Percentiles rank a stretch among this genome's conserved stretches.
Evolutionary conservation across 1,140 invertebrate species (phyloP).

Genomic region (Aphelenchoides fujianensis): DNA sequence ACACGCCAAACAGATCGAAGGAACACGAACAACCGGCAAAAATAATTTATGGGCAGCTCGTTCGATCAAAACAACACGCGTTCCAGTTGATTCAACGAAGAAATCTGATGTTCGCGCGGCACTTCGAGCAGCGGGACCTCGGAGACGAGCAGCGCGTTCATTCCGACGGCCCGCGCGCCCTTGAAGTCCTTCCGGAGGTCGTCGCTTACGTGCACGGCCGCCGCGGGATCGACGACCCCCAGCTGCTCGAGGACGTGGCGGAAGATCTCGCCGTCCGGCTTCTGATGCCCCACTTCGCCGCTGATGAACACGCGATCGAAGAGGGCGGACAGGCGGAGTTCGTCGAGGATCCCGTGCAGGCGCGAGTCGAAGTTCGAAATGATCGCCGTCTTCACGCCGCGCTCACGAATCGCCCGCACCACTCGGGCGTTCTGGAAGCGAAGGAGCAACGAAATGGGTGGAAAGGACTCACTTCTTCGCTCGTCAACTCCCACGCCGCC

Average conservation of each 20-base stretch:
- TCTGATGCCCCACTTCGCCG: slow-evolving; percentile 32
- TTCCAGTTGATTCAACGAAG: background rate
- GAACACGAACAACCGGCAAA: too few species aligned
- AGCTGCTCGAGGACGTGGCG: slow-evolving; percentile 23
- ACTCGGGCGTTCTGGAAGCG: slow-evolving; percentile 17
- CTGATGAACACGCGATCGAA: slow-evolving; percentile 26
- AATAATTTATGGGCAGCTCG: too few species aligned
- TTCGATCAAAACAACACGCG: background rate
- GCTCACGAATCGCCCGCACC: background rate
- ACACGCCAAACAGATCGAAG: too few species aligned
- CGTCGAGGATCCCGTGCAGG: slow-evolving; percentile 20
- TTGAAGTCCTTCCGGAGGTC: slow-evolving; percentile 28
- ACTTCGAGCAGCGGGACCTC: background rate
- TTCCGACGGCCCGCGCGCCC: slow-evolving; percentile 13
- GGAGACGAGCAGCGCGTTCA: background rate
- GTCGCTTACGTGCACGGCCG: slow-evolving; percentile 29
- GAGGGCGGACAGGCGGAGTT: slow-evolving; percentile 10
- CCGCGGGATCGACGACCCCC: background rate
- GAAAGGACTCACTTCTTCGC: slow-evolving; percentile 22
- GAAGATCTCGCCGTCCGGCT: slow-evolving; percentile 29
- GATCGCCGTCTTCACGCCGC: slow-evolving; percentile 18
- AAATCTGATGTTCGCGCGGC: background rate
- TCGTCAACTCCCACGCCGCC: slow-evolving; percentile 28
- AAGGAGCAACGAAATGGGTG: background rate
- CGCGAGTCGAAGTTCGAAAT: slow-evolving; percentile 34